These are phyloP conservation scores for Thysanoteuthis rhombus DNA, from an alignment of 2,888 invertebrate genomes.

Conservation along the genomic window DNA sequence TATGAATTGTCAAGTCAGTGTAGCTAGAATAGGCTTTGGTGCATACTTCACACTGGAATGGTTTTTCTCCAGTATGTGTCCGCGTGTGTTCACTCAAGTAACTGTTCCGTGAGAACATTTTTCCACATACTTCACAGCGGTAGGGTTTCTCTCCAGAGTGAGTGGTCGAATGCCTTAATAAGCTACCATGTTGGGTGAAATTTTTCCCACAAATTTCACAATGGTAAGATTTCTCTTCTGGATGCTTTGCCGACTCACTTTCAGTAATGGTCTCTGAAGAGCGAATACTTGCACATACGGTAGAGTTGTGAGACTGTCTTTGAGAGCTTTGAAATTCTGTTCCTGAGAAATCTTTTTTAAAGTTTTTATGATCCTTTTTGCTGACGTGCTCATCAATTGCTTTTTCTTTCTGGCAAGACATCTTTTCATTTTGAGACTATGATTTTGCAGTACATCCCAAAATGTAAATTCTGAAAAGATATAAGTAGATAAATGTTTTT, in stretches of 20 bases:
- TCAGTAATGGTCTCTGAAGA: no score
- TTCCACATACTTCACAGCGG: constrained; percentile 31
- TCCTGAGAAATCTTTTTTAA: no score
- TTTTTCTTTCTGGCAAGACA: no score
- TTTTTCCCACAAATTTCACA: background rate
- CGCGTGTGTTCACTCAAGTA: constrained; percentile 31
- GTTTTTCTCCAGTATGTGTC: constrained; percentile 22
- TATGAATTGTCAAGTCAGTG: background rate
- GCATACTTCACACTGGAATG: constrained; percentile 32
- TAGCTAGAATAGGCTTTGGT: background rate
- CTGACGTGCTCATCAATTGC: no score
- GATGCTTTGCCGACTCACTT: background rate
- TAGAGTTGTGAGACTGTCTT: no score
- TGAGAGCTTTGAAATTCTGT: no score
- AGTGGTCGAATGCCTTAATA: background rate
- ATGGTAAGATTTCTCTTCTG: background rate
- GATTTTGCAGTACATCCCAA: no score
- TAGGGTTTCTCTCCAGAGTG: constrained; percentile 28
- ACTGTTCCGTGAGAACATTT: constrained; percentile 28
- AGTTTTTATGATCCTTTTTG: no score
- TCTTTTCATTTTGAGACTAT: no score
- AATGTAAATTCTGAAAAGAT: no score
- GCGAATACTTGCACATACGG: no score
- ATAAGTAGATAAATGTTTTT: no score
- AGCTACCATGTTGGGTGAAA: background rate